A percentile compares a stretch with the other conserved stretches of the same genome.
Evolutionary conservation across 2,888 invertebrate species (phyloP).

Genomic region (Caenorhabditis uteleia): DNA sequence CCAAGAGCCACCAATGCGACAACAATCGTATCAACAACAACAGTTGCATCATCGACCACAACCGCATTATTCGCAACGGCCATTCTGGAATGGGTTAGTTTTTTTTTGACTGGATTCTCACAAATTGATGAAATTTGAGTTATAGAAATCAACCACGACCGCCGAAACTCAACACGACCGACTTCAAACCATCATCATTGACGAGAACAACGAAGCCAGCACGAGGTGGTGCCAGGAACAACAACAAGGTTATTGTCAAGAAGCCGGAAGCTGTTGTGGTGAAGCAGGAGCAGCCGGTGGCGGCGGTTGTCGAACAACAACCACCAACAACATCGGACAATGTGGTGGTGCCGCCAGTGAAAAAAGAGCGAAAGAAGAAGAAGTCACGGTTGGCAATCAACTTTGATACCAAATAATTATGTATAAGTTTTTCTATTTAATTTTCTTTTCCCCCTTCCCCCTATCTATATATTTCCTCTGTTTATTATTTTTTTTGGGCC

Average conservation of each 20-base stretch:
- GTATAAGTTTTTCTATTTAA: background rate
- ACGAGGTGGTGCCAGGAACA: background rate
- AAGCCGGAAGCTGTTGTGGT: background rate
- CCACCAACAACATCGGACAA: background rate
- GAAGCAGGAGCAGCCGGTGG: background rate
- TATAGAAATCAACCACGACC: too few species aligned
- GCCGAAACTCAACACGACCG: too few species aligned
- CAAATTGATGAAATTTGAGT: too few species aligned
- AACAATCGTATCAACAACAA: background rate
- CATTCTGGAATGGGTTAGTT: too few species aligned
- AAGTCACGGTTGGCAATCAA: slow-evolving; percentile 23
- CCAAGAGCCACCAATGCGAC: background rate
- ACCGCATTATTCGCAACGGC: too few species aligned
- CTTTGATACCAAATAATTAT: slow-evolving; percentile 8
- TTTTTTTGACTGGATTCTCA: too few species aligned
- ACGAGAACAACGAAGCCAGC: background rate
- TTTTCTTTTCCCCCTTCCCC: too few species aligned
- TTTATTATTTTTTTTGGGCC: too few species aligned
- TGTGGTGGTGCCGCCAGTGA: background rate
- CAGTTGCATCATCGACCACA: too few species aligned
- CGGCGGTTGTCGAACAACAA: too few species aligned
- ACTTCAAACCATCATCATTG: slow-evolving; percentile 31
- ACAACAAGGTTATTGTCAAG: background rate
- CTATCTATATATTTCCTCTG: too few species aligned
- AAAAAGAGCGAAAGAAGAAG: slow-evolving; percentile 28